Conservation (phyloP, 2,797 vertebrate species). For the Remorina albescens region DNA sequence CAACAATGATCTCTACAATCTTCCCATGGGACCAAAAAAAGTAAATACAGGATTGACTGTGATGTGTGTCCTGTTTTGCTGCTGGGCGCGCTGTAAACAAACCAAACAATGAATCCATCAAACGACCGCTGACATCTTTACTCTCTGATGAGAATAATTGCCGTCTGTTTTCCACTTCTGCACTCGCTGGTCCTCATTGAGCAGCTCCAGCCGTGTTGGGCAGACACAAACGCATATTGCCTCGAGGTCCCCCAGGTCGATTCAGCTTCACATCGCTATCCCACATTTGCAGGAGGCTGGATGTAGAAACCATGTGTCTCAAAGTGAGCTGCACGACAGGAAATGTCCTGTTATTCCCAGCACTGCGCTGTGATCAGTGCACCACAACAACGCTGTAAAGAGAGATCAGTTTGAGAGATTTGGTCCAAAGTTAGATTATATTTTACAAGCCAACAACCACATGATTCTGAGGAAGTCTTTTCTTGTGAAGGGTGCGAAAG, state of each 20-base stretch:
- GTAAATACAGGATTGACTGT: background rate
- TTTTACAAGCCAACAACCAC: background rate
- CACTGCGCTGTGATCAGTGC: slow-evolving; percentile 9
- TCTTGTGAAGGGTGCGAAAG: background rate
- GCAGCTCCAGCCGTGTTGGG: no score
- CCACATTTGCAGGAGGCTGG: slow-evolving; percentile 45
- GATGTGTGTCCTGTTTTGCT: background rate
- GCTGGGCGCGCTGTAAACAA: background rate
- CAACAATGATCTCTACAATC: background rate
- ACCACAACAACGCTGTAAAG: background rate
- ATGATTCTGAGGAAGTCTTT: no score
- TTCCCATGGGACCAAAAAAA: background rate
- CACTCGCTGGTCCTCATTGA: no score
- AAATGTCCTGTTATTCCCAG: slow-evolving; percentile 56
- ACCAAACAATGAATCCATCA: background rate
- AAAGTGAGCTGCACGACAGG: slow-evolving; percentile 50
- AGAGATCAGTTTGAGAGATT: background rate
- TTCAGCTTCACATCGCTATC: slow-evolving; percentile 31
- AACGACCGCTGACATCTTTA: background rate
- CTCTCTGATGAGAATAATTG: background rate
- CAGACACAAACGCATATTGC: no score
- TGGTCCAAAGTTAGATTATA: background rate
- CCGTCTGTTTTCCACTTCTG: background rate
- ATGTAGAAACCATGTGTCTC: slow-evolving; percentile 49
- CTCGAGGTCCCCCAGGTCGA: slow-evolving; percentile 14